Percentiles rank a stretch among this genome's conserved stretches.
phyloP scores from a whole-genome alignment of 1,140 invertebrate genomes.

The Palaemon carinicauda region DNA sequence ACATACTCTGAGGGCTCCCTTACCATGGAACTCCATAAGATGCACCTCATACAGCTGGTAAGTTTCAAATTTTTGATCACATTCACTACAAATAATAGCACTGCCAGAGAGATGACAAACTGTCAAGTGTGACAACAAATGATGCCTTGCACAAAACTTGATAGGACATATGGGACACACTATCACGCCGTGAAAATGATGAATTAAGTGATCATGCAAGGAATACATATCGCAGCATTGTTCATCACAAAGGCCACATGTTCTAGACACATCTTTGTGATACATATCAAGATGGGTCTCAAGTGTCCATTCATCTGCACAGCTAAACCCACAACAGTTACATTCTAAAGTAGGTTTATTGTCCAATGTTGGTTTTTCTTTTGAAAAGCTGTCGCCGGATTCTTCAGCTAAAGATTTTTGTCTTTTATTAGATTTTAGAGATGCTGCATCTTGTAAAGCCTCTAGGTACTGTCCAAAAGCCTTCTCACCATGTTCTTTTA shows the following conservation, averaged over 20 bases:
- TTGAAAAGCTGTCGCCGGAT: not conserved
- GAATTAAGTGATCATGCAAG: constrained; percentile 29
- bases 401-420: not conserved
- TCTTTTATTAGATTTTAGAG: not conserved
- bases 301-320: not conserved
- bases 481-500: constrained; percentile 7
- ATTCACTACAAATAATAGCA: constrained; percentile 21
- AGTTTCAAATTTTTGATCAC: constrained; percentile 11
- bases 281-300: constrained; percentile 37
- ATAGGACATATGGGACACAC: constrained; percentile 39
- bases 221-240: constrained; percentile 1
- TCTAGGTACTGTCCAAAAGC: constrained; percentile 28
- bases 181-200: constrained; percentile 41
- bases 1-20: constrained; percentile 15
- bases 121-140: constrained; percentile 33
- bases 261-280: constrained; percentile 15
- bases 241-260: constrained; percentile 37
- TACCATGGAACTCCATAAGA: constrained; percentile 13
- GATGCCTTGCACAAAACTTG: constrained; percentile 24
- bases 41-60: constrained; percentile 31
- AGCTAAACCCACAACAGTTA: not conserved
- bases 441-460: not conserved
- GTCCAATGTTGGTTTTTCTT: not conserved
- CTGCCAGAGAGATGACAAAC: constrained; percentile 10
- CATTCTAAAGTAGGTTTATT: not conserved